A percentile compares a stretch with the other conserved stretches of the same genome.
Evolutionary conservation across 2,113 vertebrate species (phyloP).

Genomic region (Helogale parvula): DNA sequence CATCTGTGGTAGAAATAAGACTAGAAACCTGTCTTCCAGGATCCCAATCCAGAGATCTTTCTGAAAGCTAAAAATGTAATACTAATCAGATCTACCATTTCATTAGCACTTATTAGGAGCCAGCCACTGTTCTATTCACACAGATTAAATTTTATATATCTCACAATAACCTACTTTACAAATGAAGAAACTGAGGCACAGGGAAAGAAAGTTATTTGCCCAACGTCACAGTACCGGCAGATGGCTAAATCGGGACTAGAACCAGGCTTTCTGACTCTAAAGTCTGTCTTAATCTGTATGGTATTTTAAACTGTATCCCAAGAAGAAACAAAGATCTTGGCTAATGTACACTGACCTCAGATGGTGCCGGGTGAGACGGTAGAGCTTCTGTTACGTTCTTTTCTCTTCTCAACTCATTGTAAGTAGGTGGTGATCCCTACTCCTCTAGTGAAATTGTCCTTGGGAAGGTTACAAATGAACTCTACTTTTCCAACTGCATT

Average conservation of each 20-base stretch:
- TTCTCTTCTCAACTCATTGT: neutral
- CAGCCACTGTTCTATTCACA: neutral
- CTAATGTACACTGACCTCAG: neutral
- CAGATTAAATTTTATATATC: neutral
- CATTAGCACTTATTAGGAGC: neutral
- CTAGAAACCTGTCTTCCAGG: neutral
- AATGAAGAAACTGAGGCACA: neutral
- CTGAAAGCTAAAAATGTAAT: neutral
- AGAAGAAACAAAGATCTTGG: constrained; percentile 8
- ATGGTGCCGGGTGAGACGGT: neutral
- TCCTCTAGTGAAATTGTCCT: neutral
- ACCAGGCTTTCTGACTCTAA: neutral
- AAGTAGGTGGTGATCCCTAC: neutral
- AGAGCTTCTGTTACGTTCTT: neutral
- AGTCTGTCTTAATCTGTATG: neutral
- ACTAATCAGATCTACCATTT: neutral
- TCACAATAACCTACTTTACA: neutral
- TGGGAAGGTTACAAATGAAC: neutral
- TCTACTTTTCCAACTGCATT: neutral
- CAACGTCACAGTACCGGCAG: neutral
- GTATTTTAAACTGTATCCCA: neutral
- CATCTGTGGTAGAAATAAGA: neutral
- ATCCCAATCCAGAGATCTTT: neutral
- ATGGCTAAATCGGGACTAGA: neutral
- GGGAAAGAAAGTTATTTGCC: neutral